A percentile compares a stretch with the other conserved stretches of the same genome.
Conservation (phyloP, 2,797 vertebrate genomes). For the Periparus ater region DNA sequence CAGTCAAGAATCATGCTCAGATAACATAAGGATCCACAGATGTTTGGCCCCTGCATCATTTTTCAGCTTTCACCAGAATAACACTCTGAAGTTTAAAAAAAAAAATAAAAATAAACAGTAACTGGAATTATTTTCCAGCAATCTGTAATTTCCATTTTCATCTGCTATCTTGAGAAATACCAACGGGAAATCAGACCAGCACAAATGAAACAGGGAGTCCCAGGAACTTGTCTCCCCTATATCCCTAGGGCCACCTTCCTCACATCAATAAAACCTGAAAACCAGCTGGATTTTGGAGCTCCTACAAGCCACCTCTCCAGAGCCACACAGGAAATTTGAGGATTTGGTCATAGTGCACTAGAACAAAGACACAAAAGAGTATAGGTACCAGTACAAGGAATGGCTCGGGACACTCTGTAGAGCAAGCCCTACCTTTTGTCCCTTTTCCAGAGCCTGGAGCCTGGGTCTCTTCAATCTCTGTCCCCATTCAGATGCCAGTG, state of each 20-base stretch:
- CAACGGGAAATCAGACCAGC: background rate
- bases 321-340: background rate
- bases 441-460: background rate
- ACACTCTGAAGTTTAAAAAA: background rate
- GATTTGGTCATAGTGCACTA: background rate
- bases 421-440: background rate
- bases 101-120: background rate
- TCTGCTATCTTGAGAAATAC: slow-evolving; percentile 14
- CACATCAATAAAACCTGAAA: background rate
- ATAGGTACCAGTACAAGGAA: background rate
- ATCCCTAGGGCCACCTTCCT: background rate
- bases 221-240: background rate
- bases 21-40: background rate
- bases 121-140: background rate
- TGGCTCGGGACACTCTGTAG: accelerated
- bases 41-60: background rate
- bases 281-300: background rate
- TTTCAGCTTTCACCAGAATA: background rate
- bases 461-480: background rate
- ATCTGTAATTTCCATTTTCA: background rate
- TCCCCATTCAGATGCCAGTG: background rate
- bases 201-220: background rate
- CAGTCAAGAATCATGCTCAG: background rate
- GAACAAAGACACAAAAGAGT: background rate
- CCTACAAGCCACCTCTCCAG: background rate